Percentiles rank a stretch among this genome's conserved stretches.
Evolutionary conservation across 2,113 vertebrate genomes (phyloP).

Genomic region (Syngnathus scovelli): DNA sequence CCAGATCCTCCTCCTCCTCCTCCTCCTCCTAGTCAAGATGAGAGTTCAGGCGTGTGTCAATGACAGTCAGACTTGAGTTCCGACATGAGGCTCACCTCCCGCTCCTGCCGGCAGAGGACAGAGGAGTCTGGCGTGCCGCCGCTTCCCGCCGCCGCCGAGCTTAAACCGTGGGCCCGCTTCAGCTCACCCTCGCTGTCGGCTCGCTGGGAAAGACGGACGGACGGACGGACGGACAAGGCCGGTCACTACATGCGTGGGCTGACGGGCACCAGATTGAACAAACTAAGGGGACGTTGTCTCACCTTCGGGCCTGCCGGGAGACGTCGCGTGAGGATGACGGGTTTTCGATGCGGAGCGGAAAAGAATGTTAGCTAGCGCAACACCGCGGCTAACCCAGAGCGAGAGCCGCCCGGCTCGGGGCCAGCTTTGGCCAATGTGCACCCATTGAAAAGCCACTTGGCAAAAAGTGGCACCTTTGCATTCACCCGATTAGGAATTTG

Average conservation of each 20-base stretch:
- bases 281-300: background rate
- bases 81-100: conserved; percentile 4
- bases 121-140: conserved; percentile 66
- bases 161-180: conserved; percentile 41
- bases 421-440: background rate
- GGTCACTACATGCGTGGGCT: background rate
- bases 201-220: conserved; percentile 46
- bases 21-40: conserved; percentile 9
- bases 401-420: too few species aligned
- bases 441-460: background rate
- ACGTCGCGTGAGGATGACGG: accelerated
- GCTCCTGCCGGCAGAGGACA: conserved; percentile 21
- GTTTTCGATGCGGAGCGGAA: background rate
- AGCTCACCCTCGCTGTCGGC: conserved; percentile 76
- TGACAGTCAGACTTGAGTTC: background rate
- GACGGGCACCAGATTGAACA: background rate
- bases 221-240: background rate
- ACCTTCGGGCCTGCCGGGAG: conserved; percentile 59
- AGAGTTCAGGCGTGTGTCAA: background rate
- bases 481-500: background rate
- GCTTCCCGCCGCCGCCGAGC: conserved; percentile 33
- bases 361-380: background rate
- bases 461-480: too few species aligned
- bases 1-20: conserved; percentile 51
- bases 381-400: too few species aligned